Base-by-base conservation (phyloP, 2,888 invertebrate species). In the Monoplex corrugatus region DNA sequence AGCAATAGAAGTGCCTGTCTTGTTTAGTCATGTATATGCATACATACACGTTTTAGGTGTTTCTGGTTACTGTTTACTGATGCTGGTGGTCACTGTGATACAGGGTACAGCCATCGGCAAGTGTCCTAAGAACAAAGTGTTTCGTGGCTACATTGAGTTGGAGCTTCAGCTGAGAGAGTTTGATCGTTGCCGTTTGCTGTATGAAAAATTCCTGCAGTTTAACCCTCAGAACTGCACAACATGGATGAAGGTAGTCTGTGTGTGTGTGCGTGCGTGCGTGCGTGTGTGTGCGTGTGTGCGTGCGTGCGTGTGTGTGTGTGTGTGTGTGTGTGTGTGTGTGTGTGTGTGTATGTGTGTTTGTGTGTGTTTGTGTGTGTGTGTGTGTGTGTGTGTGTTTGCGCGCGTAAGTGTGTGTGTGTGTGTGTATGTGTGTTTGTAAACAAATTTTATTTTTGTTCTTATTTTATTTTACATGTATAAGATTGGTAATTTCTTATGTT, bases 81-180 rank as follows among this genome's bases (percentile, higher is more conserved):
- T 32, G n/a, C 13, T 45, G 32, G 32, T 35, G 19, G 35, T 84
- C n/a, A n/a, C n/a, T n/a, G n/a, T n/a, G n/a, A n/a, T 92, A 23
- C 93, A 97, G 97, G 99, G 99, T n/a, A 97, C 97, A 96, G 98
- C 98, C 13, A 97, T 99, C 88, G 99, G 99, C 2, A 98, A 98
- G 96, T 99, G 99, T 96, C 98, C 99, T 0, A 98, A 99, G 95
- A 99, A 99, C 96, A 99, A 99, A 97, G 96, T 99, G 0, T 99
- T 99, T 96, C 97, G 99, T 85, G 99, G 99, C 0, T 99, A 99
- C 95, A 99, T 99, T 93, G 99, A 99, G 95, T 96, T 99, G 91
- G 99, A 99, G 96, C 98, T 99, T 91, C 99, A 99, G 95, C 96
- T 99, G 87, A 97, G 99, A 95, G 99, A 99, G 96, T 99, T 99